Evolutionary conservation across 2,797 vertebrate species (phyloP), one percentile per base, ranked within the genome.

Genomic region (Argya squamiceps): DNA sequence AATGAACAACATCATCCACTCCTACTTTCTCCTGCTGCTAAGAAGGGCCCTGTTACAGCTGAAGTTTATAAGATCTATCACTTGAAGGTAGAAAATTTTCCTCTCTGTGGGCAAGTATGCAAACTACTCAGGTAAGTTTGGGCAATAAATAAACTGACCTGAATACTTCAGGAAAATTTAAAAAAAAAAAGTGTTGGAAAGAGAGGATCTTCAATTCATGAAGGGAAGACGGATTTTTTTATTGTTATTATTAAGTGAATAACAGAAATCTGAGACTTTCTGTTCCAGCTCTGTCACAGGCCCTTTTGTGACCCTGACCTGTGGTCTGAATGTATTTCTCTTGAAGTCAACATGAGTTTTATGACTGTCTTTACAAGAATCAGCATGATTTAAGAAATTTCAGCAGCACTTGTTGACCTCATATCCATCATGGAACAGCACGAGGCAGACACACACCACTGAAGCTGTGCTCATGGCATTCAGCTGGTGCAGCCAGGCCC

Each of bases 31-130:
- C 4, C 37, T 11, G 4, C 65, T 68, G 32, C 47, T 80, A 84
- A 95, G 94, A 94, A 94, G 59, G 49, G 63, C 92, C 87, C 95
- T 95, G 80, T 91, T 96, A 96, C 74, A 96, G 67, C 73, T 95
- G 53, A 81, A 93, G 80, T 95, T 96, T 96, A 92, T 90, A 97
- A 96, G 50, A 81, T 90, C 32, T 16, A 65, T 91, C 90, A 95
- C 70, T 91, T 88, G 79, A 96, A 97, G 67, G 79, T 10, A 97
- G 92, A 97, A 97, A 95, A 84, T 93, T 96, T 97, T 94, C 84
- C 78, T 60, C 55, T 59, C 34, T 53, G 5, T 43, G 16, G 60
- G 65, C 69, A 96, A 96, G 65, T 89, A 86, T 92, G 97, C 91
- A 97, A 96, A 96, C 73, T 92, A 92, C 85, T 84, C 49, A 88